Evolutionary conservation across 2,888 invertebrate genomes (phyloP), one percentile per base, ranked within the genome.

Genomic region (Adelognathus sp.): DNA sequence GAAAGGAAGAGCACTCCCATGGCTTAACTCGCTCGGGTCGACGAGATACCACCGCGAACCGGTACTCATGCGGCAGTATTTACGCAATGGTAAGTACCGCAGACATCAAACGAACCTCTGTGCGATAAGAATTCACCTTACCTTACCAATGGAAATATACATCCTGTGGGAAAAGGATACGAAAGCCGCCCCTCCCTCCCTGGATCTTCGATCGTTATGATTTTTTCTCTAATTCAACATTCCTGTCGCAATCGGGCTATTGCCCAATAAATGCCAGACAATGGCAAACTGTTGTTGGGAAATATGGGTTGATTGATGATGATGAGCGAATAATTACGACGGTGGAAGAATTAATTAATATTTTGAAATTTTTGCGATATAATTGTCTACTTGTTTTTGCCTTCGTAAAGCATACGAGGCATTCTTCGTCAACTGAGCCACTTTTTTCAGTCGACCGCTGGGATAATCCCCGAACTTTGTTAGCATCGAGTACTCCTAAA

Each of bases 1-100:
- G 82, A 82, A 81, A 81, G 82, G 82, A 82, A 82, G 82, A 78
- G 81, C 80, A 81, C 81, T 82, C 82, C 81, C 82, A 79, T 77
- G 74, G 69, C 74, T 72, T 31, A 75, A 70, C 36, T 64, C 60
- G 63, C 56, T 67, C 82, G 77, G 63, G 58, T 73, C 72, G 64
- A 63, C 63, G 73, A 14, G 64, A 60, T 78, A 70, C 64, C 58
- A 58, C 29, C 61, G 46, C 77, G 50, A 50, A 44, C 18, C 14
- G 61, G 27, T 33, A 46, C 31, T 54, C 18, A 52, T 11, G 39
- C 27, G 56, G 54, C 44, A 9, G 5, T 18, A 67, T 69, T 78
- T 74, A 74, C 70, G 78, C 70, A 78, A 78, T 36, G 63, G 2
- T 50, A 14, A 69, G 2, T 50, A 14, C 16, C 33, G 36, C 46